A percentile compares a stretch with the other conserved stretches of the same genome.
phyloP scores from a whole-genome alignment of 2,113 vertebrate species.

The Sprattus sprattus region DNA sequence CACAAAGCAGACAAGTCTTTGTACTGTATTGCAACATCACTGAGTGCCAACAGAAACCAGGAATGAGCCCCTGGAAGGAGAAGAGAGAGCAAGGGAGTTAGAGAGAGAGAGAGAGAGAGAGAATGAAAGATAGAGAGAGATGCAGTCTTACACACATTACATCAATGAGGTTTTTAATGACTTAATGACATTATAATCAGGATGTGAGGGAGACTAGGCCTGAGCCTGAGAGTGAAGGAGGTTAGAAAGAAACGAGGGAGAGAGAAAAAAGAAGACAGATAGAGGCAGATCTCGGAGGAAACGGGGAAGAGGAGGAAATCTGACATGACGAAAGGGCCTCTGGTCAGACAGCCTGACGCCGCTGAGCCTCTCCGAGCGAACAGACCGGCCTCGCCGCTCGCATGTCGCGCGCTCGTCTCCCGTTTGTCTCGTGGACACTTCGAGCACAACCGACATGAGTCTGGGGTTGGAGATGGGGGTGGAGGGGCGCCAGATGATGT shows the following conservation, averaged over 20 bases:
- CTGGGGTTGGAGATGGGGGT: constrained; percentile 70
- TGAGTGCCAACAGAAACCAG: neutral
- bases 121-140: constrained; percentile 5
- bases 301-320: constrained; percentile 80
- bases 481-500: constrained; percentile 70
- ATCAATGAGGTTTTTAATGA: constrained; percentile 47
- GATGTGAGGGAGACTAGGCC: constrained; percentile 50
- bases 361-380: constrained; percentile 88
- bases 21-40: neutral
- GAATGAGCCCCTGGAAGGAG: neutral
- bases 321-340: constrained; percentile 80
- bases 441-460: constrained; percentile 83
- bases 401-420: constrained; percentile 60
- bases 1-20: neutral
- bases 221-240: constrained; percentile 19
- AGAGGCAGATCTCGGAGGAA: constrained; percentile 43
- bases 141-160: constrained; percentile 25
- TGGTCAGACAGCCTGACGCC: constrained; percentile 89
- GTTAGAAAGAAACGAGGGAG: constrained; percentile 26
- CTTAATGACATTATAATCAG: constrained; percentile 56
- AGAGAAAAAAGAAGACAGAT: constrained; percentile 43
- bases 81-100: neutral
- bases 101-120: constrained; percentile 5
- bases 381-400: constrained; percentile 88
- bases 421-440: constrained; percentile 75